Evolutionary conservation across 2,888 invertebrate species (phyloP).

Genomic region (Drosophila ezoana): DNA sequence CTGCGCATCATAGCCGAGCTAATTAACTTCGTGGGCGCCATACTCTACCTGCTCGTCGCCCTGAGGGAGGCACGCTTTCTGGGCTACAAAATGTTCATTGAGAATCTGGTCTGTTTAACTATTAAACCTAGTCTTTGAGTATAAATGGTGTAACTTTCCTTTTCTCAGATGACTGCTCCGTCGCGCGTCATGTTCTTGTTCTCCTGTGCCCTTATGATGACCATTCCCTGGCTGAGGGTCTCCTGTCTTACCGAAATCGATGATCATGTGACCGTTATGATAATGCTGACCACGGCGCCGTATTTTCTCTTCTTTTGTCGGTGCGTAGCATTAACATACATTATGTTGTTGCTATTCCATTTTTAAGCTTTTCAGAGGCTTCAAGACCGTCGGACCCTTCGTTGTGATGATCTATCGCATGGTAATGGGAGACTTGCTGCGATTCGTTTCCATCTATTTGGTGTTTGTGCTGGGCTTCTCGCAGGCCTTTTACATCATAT

Average conservation of each 20-base stretch:
- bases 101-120: slow-evolving; percentile 91
- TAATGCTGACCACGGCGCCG: slow-evolving; percentile 97
- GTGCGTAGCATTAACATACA: slow-evolving; percentile 84
- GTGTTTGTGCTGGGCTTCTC: slow-evolving; percentile 98
- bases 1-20: slow-evolving; percentile 92
- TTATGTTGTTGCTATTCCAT: background rate
- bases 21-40: slow-evolving; percentile 92
- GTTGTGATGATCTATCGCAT: slow-evolving; percentile 99
- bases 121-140: no score
- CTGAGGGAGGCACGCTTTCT: slow-evolving; percentile 95
- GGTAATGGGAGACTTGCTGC: slow-evolving; percentile 97
- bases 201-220: slow-evolving; percentile 95
- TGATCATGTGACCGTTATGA: slow-evolving; percentile 95
- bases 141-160: no score
- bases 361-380: slow-evolving; percentile 86
- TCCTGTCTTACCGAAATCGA: slow-evolving; percentile 94
- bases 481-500: slow-evolving; percentile 97
- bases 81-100: slow-evolving; percentile 96
- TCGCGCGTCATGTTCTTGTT: slow-evolving; percentile 97
- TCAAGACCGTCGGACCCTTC: slow-evolving; percentile 99
- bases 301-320: slow-evolving; percentile 99
- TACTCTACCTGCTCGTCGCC: slow-evolving; percentile 93
- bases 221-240: slow-evolving; percentile 93
- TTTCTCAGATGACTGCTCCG: slow-evolving; percentile 91
- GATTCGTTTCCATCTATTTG: slow-evolving; percentile 98